A percentile compares a stretch with the other conserved stretches of the same genome.
phyloP scores from a whole-genome alignment of 2,888 invertebrate genomes.

The Ectemnius lituratus region DNA sequence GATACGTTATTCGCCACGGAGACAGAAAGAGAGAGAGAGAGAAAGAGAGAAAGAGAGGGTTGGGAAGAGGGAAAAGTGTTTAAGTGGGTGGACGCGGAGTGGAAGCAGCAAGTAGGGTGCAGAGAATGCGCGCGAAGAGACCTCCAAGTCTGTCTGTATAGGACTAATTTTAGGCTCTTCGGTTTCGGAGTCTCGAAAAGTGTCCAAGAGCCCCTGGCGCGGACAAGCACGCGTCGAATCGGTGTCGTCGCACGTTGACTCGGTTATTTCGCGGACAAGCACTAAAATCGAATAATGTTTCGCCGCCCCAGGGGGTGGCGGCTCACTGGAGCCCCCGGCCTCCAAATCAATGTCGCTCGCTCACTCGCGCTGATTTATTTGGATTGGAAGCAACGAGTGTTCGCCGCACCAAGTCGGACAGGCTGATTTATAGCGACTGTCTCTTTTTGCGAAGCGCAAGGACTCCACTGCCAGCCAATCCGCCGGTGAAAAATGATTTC shows the following conservation, averaged over 20 bases:
- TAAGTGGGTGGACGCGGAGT: background rate
- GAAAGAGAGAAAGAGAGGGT: constrained; percentile 17
- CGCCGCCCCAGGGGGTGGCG: too few relatives aligned
- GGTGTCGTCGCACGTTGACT: constrained; percentile 36
- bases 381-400: too few relatives aligned
- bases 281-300: constrained; percentile 53
- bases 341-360: too few relatives aligned
- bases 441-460: too few relatives aligned
- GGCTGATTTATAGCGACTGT: too few relatives aligned
- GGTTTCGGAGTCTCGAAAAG: constrained; percentile 49
- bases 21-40: constrained; percentile 46
- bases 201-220: constrained; percentile 53
- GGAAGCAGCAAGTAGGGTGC: background rate
- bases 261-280: constrained; percentile 43
- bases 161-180: constrained; percentile 57
- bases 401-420: too few relatives aligned
- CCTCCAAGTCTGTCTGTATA: constrained; percentile 41
- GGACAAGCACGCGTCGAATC: constrained; percentile 19
- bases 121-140: too few relatives aligned
- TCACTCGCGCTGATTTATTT: too few relatives aligned
- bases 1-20: constrained; percentile 45
- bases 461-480: background rate
- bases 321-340: too few relatives aligned
- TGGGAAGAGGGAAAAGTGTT: too few relatives aligned
- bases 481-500: background rate